Evolutionary conservation across 2,888 invertebrate genomes (phyloP).

Genomic region (Microplitis deprimator): DNA sequence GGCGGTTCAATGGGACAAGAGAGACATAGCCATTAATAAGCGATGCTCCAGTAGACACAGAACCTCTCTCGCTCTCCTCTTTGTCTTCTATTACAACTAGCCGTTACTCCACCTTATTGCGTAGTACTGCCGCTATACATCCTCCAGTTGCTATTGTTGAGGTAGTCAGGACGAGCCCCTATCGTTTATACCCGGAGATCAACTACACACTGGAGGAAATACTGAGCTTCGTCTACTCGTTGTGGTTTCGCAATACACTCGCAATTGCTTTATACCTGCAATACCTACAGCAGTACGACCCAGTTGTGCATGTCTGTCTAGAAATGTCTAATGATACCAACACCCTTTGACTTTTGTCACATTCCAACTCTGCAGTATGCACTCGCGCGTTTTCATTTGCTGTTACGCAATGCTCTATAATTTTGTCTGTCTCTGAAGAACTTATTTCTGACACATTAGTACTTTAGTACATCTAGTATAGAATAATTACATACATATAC

Average conservation of each 20-base stretch:
- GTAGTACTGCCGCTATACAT: slow-evolving; percentile 32
- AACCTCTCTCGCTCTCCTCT: slow-evolving; percentile 11
- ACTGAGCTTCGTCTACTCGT: background rate
- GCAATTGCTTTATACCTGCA: background rate
- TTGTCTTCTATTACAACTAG: background rate
- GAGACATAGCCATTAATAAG: slow-evolving; percentile 42
- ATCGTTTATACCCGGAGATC: slow-evolving; percentile 8
- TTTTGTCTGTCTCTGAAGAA: too few relatives aligned
- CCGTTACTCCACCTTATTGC: slow-evolving; percentile 42
- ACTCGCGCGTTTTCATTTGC: too few relatives aligned
- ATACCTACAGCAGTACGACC: background rate
- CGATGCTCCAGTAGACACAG: slow-evolving; percentile 41
- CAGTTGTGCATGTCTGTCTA: background rate
- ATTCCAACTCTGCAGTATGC: background rate
- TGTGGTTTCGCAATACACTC: slow-evolving; percentile 24
- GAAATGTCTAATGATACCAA: background rate
- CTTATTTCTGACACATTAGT: too few relatives aligned
- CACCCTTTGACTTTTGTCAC: background rate
- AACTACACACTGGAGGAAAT: background rate
- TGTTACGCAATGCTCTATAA: too few relatives aligned
- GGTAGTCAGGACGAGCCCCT: slow-evolving; percentile 3
- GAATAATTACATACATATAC: too few relatives aligned
- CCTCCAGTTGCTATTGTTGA: slow-evolving; percentile 19
- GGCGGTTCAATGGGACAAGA: slow-evolving; percentile 39
- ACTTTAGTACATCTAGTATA: too few relatives aligned